Base-by-base conservation (phyloP, 2,888 invertebrate species). In the Acholoe squamosa region DNA sequence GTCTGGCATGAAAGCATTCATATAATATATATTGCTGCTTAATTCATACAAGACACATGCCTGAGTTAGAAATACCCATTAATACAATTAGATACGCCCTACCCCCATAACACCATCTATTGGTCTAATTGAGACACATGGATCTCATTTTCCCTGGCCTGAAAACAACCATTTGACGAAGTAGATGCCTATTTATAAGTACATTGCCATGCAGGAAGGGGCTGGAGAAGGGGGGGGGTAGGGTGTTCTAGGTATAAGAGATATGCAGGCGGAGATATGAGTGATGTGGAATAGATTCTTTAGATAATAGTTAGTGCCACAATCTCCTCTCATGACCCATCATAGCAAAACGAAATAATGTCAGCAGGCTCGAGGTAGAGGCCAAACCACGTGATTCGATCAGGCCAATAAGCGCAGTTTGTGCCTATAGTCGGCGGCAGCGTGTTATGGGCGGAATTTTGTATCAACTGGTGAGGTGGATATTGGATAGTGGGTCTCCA, bases 301-400 rank as follows among this genome's bases (percentile, higher is more conserved):
- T 71, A 71, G 25, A 25, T 28, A 71, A 71, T 71, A 71, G 19
- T 71, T 71, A 71, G 71, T 71, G 7, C 28, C 71, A 28, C 28
- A 71, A 28, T 71, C 25, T 0, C 31, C 25, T 71, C 28, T 28
- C 71, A 71, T 28, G 61, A 71, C 28, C 71, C 71, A 71, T 71
- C 71, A 71, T 71, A n/a, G 71, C 5, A 28, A 71, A 71, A 71
- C 31, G 71, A 28, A 71, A 71, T 71, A 71, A 71, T 71, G 71
- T 71, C 71, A 71, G 43, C 43, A 43, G 28, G 71, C 12, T 25
- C 28, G 3, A 28, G 3, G 71, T 71, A 71, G 25, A 43, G 71
- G 71, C n/a, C 25, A 25, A 25, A 25, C 71, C 71, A 71, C 71
- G 71, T 71, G 71, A 71, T 28, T 71, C 71, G 71, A 71, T 71